Evolutionary conservation across 2,113 vertebrate species (phyloP).

Genomic region (Varanus komodoensis): DNA sequence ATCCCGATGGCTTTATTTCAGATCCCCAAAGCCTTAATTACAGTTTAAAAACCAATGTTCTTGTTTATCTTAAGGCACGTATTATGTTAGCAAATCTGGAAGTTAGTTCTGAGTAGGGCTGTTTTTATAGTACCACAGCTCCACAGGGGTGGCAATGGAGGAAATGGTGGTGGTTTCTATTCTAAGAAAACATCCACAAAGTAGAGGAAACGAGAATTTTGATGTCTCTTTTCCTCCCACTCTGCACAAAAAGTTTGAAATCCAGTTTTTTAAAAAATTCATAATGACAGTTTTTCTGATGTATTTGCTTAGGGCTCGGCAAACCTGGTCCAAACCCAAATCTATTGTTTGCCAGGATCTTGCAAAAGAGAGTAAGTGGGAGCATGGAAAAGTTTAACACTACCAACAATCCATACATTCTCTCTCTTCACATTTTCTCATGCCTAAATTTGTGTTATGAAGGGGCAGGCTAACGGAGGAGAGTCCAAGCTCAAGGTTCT

Average conservation of each 20-base stretch:
- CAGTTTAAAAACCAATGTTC: constrained; percentile 60
- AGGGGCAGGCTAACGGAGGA: not conserved
- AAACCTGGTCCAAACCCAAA: not conserved
- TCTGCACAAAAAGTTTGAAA: constrained; percentile 25
- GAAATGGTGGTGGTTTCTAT: constrained; percentile 60
- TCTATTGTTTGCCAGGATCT: not conserved
- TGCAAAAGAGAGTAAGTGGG: not conserved
- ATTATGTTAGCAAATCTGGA: constrained; percentile 69
- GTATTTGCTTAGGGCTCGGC: constrained; percentile 39
- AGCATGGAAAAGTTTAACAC: not conserved
- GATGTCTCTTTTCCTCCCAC: not conserved
- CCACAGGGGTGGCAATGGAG: constrained; percentile 12
- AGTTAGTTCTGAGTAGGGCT: constrained; percentile 56
- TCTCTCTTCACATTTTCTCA: not conserved
- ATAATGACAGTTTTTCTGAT: constrained; percentile 61
- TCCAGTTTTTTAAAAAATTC: constrained; percentile 49
- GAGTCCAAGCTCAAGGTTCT: not conserved
- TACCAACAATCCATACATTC: no score
- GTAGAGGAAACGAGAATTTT: constrained; percentile 42
- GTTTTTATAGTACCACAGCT: constrained; percentile 64
- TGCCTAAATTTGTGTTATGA: not conserved
- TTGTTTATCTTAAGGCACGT: constrained; percentile 66
- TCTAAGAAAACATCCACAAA: constrained; percentile 68
- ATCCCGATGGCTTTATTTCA: constrained; percentile 67
- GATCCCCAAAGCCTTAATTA: constrained; percentile 64